phyloP scores from a whole-genome alignment of 64 coral and sea anemone species.

The Catalaphyllia jardinei region DNA sequence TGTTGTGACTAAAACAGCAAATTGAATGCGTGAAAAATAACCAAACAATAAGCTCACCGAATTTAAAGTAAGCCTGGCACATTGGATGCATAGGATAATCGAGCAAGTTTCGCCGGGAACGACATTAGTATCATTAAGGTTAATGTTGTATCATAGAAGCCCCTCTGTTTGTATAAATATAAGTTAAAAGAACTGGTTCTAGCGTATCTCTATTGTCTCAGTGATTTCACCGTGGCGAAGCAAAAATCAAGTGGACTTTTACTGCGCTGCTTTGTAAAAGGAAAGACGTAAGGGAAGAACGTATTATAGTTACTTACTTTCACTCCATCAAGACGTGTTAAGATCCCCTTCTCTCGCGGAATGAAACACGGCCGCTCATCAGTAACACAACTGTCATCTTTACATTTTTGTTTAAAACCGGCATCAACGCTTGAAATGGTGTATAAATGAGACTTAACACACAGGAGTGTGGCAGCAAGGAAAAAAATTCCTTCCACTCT shows the following conservation, averaged over 20 bases:
- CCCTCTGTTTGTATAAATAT: too few species aligned
- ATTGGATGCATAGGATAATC: too few species aligned
- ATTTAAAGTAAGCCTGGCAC: not conserved
- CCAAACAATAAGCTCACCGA: not conserved
- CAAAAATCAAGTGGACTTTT: too few species aligned
- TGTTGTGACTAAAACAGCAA: too few species aligned
- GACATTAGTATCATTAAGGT: too few species aligned
- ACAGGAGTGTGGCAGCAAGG: not conserved
- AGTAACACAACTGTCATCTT: conserved; percentile 19
- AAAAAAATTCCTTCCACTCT: not conserved
- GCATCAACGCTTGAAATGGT: not conserved
- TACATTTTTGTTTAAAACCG: not conserved
- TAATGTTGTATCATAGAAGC: too few species aligned
- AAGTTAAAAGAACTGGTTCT: too few species aligned
- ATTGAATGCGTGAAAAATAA: not conserved
- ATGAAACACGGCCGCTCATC: conserved; percentile 23
- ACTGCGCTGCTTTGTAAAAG: too few species aligned
- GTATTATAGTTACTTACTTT: not conserved
- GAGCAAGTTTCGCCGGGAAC: too few species aligned
- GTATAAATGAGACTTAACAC: not conserved
- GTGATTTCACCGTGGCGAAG: too few species aligned
- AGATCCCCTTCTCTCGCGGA: conserved; percentile 16
- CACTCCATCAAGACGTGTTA: conserved; percentile 32
- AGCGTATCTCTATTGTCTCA: too few species aligned
- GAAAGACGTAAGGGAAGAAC: not conserved